Base-by-base conservation (phyloP, 1,140 invertebrate species). In the Drosophila busckii region DNA sequence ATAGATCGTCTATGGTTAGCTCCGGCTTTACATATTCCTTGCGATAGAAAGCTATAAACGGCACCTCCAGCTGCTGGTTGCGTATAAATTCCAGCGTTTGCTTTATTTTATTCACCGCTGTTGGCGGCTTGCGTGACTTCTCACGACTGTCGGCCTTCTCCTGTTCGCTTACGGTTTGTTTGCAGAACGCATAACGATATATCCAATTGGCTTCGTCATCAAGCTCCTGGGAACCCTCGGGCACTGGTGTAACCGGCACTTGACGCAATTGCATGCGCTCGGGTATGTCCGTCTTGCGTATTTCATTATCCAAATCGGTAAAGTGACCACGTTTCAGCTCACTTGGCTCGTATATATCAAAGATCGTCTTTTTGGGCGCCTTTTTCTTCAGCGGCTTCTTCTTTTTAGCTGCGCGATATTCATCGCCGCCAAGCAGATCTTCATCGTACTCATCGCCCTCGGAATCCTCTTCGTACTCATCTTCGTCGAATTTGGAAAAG, bases 201-300 rank as follows among this genome's bases (percentile, higher is more conserved):
- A 99, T 99, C 98, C 98, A 99, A 68, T 97, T 94, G 0, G 98
- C 95, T 88, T 99, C 98, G 45, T 96, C 93, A 28, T 97, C 93
- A 2, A 99, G 84, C 87, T 99, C 97, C 9, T 94, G 94, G 2
- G 93, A 94, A 42, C 92, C 93, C 73, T 95, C 94, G 0, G 92
- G 91, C 2, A 96, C 94, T 0, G 94, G 82, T 0, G 93, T 95
- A 85, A 97, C 88, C 66, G 97, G 97, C 19, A 98, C 92, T 61
- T 93, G 92, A 9, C 98, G 91, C 12, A 98, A 88, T 89, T 98
- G 95, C 94, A 97, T 96, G 9, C 96, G 90, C 86, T 97, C 96
- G 0, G 96, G 96, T 64, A 97, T 92, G 84, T 98, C 96, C 0
- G 94, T 94, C 73, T 93, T 94, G 37, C 95, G 91, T 55, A 97